Percentiles rank a stretch among this genome's conserved stretches.
Evolutionary conservation across 2,113 vertebrate genomes (phyloP).

Genomic region (Chinchilla lanigera): DNA sequence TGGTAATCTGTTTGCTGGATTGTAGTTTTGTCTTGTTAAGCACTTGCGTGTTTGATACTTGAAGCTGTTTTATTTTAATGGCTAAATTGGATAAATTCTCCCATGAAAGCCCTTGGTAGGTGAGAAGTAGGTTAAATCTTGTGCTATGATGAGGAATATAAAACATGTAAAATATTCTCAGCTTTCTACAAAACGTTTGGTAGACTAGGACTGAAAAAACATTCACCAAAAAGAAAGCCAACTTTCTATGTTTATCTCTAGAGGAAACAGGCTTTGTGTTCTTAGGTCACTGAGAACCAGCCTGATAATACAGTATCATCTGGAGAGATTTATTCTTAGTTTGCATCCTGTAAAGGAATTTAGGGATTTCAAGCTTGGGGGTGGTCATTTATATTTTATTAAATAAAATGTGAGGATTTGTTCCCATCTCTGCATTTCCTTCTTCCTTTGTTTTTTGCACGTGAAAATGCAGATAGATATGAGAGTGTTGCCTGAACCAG

Average conservation of each 20-base stretch:
- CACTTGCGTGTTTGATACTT: neutral
- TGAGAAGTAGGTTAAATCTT: neutral
- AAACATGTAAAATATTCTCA: neutral
- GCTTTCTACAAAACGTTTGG: neutral
- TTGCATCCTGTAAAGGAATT: neutral
- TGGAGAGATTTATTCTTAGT: neutral
- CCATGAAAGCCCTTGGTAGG: neutral
- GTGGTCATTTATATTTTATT: neutral
- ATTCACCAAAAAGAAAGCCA: slow-evolving; percentile 22
- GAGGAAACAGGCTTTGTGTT: neutral
- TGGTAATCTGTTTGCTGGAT: neutral
- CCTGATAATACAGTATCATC: neutral
- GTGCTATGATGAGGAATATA: neutral
- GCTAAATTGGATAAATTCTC: neutral
- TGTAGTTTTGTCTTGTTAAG: slow-evolving; percentile 26
- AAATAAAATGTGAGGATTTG: neutral
- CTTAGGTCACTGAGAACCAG: neutral
- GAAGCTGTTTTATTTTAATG: slow-evolving; percentile 15
- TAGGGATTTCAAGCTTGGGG: neutral
- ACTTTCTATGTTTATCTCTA: neutral
- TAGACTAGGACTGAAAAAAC: neutral
- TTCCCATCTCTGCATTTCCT: neutral
- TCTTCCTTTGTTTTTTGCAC: neutral
- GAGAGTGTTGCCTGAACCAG: neutral
- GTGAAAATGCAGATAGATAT: neutral